phyloP scores from a whole-genome alignment of 2,113 vertebrate genomes.

The Tamias sibiricus region DNA sequence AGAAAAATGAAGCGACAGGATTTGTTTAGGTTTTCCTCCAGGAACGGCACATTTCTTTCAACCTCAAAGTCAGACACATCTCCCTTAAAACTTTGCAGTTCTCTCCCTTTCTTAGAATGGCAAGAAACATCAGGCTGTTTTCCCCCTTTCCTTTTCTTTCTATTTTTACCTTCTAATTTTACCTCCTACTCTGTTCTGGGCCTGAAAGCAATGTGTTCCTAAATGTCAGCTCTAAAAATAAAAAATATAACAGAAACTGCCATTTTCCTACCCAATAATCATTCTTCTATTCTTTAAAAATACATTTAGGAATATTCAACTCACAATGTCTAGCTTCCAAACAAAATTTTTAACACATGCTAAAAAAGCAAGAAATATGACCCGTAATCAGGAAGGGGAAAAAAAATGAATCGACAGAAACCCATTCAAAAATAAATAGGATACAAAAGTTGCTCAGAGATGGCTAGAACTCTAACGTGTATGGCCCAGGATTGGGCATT shows the following conservation, averaged over 20 bases:
- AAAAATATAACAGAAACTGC: neutral
- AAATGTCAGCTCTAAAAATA: neutral
- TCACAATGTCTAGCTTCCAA: neutral
- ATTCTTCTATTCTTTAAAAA: neutral
- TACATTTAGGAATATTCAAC: neutral
- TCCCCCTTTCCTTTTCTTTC: neutral
- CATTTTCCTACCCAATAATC: neutral
- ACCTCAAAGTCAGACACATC: neutral
- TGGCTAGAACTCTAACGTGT: neutral
- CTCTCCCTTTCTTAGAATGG: neutral
- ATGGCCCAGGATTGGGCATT: neutral
- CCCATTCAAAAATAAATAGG: neutral
- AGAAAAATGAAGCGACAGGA: neutral
- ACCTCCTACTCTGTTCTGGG: neutral
- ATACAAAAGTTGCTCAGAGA: neutral
- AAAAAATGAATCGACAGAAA: neutral
- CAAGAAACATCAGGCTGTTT: neutral
- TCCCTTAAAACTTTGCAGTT: neutral
- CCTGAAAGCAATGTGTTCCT: neutral
- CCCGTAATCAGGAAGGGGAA: neutral
- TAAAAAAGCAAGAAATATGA: neutral
- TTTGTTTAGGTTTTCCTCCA: neutral
- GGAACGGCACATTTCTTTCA: neutral
- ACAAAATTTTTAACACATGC: neutral
- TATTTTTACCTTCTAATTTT: neutral